These are phyloP conservation scores for Allophyes oxyacanthae DNA, from an alignment of 2,888 invertebrate genomes.

Conservation along the genomic window DNA sequence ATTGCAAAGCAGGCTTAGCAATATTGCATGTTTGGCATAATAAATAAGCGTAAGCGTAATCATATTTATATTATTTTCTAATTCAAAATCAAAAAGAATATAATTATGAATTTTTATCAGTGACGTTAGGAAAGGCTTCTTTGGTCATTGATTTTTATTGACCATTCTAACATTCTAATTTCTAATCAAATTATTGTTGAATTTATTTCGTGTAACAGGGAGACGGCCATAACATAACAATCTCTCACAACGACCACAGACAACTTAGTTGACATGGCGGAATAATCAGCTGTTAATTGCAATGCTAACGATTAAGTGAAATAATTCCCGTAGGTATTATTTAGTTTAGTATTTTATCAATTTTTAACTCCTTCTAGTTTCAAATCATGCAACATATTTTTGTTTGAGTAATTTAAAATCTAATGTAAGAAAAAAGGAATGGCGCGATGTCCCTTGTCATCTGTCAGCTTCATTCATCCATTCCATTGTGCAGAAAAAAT, in stretches of 20 bases:
- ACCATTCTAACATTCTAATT: no score
- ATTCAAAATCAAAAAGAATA: no score
- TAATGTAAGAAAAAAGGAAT: slow-evolving; percentile 72
- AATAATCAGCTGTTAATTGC: slow-evolving; percentile 88
- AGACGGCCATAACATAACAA: no score
- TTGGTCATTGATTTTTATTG: no score
- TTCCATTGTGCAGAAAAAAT: slow-evolving; percentile 88
- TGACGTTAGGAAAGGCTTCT: no score
- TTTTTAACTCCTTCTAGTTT: slow-evolving; percentile 53
- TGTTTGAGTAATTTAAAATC: slow-evolving; percentile 46
- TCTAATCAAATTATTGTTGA: no score
- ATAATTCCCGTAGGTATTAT: slow-evolving; percentile 58
- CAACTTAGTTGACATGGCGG: slow-evolving; percentile 81
- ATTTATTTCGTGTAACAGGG: no score
- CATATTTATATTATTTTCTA: no score
- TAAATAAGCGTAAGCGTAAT: no score
- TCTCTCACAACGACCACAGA: slow-evolving; percentile 50
- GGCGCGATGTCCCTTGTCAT: slow-evolving; percentile 87
- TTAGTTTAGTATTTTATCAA: slow-evolving; percentile 38
- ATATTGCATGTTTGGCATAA: no score
- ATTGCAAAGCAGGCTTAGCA: no score
- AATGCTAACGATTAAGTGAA: slow-evolving; percentile 77
- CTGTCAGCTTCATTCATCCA: slow-evolving; percentile 86
- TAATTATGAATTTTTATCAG: no score
- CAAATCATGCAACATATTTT: slow-evolving; percentile 38